These are phyloP conservation scores for Steinernema feltiae DNA, from an alignment of 1,140 invertebrate genomes.

Conservation along the genomic window DNA sequence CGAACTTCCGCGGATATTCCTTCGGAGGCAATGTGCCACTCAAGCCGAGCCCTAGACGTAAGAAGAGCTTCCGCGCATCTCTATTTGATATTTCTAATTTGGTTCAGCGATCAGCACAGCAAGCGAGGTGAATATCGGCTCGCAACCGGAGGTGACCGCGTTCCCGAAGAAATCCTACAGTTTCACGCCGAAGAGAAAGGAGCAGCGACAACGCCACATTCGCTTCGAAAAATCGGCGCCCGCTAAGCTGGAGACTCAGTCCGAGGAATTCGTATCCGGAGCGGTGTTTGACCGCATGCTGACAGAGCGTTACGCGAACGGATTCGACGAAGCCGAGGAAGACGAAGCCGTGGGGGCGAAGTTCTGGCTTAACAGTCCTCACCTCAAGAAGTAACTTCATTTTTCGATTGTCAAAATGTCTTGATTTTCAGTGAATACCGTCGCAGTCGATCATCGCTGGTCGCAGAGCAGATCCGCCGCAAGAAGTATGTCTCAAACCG, in stretches of 20 bases:
- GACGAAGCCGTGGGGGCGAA: neutral
- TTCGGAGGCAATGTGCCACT: neutral
- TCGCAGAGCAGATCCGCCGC: constrained; percentile 1
- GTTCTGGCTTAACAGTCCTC: neutral
- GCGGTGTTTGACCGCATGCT: neutral
- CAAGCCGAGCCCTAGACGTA: neutral
- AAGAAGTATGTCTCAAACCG: neutral
- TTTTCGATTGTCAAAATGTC: neutral
- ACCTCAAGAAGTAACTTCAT: neutral
- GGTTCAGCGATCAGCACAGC: neutral
- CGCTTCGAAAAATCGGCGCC: neutral
- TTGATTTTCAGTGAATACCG: neutral
- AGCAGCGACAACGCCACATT: neutral
- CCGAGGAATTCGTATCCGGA: neutral
- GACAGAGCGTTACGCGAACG: neutral
- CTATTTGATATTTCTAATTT: neutral
- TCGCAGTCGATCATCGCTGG: neutral
- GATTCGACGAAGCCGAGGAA: neutral
- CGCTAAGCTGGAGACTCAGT: neutral
- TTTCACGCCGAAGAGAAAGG: constrained; percentile 11
- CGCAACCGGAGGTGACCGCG: neutral
- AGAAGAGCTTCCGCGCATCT: too few species aligned
- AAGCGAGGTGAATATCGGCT: neutral
- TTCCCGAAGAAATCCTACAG: constrained; percentile 3
- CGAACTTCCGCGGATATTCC: neutral